Evolutionary conservation across 30 jellyfish, hydroid and myxozoan species (phyloP).

Genomic region (Turritopsis rubra): DNA sequence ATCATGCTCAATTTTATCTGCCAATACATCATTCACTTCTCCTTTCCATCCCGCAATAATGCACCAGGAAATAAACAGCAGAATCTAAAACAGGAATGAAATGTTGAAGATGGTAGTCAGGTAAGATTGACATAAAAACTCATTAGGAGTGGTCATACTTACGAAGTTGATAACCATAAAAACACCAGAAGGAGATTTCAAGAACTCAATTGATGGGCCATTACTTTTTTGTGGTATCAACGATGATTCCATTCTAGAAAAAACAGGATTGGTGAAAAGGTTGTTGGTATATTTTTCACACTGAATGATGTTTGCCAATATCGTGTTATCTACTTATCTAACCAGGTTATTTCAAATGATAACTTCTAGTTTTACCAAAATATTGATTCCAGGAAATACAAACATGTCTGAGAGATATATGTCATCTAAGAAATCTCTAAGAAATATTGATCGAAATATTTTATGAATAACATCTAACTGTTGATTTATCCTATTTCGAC

Average conservation of each 20-base stretch:
- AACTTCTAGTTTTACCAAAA: too few relatives aligned
- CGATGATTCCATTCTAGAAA: conserved; percentile 4
- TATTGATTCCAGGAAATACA: too few relatives aligned
- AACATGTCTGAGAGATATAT: too few relatives aligned
- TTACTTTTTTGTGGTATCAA: conserved; percentile 1
- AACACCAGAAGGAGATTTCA: conserved; percentile 8
- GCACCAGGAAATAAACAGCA: conserved; percentile 20
- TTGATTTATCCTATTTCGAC: too few relatives aligned
- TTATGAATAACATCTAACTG: too few relatives aligned
- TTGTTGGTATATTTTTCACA: too few relatives aligned
- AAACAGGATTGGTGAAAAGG: neutral
- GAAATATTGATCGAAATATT: too few relatives aligned
- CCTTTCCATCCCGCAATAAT: conserved; percentile 28
- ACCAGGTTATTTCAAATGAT: too few relatives aligned
- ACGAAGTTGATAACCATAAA: conserved; percentile 5
- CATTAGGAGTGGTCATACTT: neutral
- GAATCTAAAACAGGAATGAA: neutral
- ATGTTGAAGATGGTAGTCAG: neutral
- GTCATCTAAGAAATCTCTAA: too few relatives aligned
- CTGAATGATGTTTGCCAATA: too few relatives aligned
- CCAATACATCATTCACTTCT: neutral
- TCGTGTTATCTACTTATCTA: too few relatives aligned
- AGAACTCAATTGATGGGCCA: neutral
- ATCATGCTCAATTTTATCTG: neutral
- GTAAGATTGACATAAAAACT: neutral